Percentiles rank a stretch among this genome's conserved stretches.
These are phyloP conservation scores for Bradypus variegatus DNA, from an alignment of 2,797 vertebrate species.

Conservation along the genomic window DNA sequence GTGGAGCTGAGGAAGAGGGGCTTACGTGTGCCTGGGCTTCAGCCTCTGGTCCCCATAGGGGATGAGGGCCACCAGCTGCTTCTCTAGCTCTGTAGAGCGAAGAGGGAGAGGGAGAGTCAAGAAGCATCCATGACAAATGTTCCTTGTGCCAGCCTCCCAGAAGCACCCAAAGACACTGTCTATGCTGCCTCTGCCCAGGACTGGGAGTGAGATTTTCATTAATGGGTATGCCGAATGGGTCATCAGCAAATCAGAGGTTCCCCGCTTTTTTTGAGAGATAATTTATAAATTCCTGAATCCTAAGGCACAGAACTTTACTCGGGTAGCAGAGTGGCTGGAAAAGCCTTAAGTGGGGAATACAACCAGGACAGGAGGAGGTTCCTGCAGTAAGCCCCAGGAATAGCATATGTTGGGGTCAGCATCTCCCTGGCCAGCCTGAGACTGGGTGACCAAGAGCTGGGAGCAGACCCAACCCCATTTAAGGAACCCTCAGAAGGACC, in stretches of 20 bases:
- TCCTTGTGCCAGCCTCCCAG: neutral
- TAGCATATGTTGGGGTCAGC: neutral
- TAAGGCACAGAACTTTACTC: neutral
- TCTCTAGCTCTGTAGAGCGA: constrained; percentile 77
- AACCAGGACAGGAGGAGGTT: neutral
- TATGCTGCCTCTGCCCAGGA: neutral
- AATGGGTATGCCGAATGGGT: neutral
- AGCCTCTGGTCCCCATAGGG: constrained; percentile 87
- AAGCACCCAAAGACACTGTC: neutral
- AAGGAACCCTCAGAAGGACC: neutral
- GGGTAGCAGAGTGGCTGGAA: neutral
- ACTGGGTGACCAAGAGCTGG: neutral
- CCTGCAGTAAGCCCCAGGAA: neutral
- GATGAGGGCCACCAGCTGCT: constrained; percentile 89
- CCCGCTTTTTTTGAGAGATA: neutral
- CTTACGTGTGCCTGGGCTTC: constrained; percentile 87
- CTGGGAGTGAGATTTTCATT: neutral
- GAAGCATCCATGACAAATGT: neutral
- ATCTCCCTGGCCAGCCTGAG: neutral
- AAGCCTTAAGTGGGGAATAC: neutral
- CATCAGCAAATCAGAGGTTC: neutral
- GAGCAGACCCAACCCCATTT: neutral
- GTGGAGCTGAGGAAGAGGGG: neutral
- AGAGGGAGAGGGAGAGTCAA: neutral
- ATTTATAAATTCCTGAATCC: neutral